These are phyloP conservation scores for Nasonia longicornis DNA, from an alignment of 1,140 invertebrate species.

Conservation along the genomic window DNA sequence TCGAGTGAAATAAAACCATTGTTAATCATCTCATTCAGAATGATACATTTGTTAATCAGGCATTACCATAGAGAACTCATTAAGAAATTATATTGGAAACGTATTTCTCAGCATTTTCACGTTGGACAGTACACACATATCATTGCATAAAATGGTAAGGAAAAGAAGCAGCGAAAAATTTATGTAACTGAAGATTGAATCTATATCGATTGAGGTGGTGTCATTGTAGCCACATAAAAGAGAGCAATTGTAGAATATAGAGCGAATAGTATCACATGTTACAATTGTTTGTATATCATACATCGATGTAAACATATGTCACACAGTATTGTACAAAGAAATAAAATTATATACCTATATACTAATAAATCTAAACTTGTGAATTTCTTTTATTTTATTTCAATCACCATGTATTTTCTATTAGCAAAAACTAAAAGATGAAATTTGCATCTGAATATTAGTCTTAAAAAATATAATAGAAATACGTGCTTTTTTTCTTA, in stretches of 20 bases:
- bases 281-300: conserved; percentile 54
- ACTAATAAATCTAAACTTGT: conserved; percentile 16
- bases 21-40: conserved; percentile 35
- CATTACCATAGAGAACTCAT: conserved; percentile 28
- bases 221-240: conserved; percentile 41
- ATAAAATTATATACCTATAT: conserved; percentile 49
- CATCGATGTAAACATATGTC: conserved; percentile 56
- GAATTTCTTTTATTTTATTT: not conserved
- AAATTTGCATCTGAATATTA: too few relatives aligned
- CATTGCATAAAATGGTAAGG: conserved; percentile 42
- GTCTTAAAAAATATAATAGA: too few relatives aligned
- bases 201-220: conserved; percentile 21
- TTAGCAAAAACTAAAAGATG: too few relatives aligned
- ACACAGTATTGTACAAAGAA: conserved; percentile 59
- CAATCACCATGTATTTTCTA: too few relatives aligned
- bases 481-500: too few relatives aligned
- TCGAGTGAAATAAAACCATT: conserved; percentile 33
- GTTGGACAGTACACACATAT: conserved; percentile 50
- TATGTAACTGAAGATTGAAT: conserved; percentile 11
- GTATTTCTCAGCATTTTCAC: conserved; percentile 46
- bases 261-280: conserved; percentile 47
- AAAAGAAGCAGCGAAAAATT: conserved; percentile 37
- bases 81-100: conserved; percentile 31
- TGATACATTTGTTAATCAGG: conserved; percentile 38
- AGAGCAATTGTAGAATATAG: conserved; percentile 44